phyloP scores from a whole-genome alignment of 2,888 invertebrate species.

The Anaspis maculata region DNA sequence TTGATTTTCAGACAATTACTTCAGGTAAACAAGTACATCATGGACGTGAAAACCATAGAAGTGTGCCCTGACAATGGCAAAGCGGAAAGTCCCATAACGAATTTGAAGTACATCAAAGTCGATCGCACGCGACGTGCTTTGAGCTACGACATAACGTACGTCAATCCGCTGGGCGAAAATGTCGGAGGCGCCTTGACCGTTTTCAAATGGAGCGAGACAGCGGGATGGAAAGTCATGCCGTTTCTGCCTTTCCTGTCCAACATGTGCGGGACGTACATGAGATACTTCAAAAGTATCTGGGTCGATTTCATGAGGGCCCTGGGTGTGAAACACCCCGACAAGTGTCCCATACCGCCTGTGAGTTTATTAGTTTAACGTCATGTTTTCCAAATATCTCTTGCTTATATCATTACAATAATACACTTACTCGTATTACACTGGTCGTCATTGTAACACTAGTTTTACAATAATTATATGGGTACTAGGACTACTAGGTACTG shows the following conservation, averaged over 20 bases:
- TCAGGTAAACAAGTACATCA: no score
- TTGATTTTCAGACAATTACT: no score
- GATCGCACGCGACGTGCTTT: slow-evolving; percentile 13
- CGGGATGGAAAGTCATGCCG: slow-evolving; percentile 15
- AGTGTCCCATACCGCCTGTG: slow-evolving; percentile 2
- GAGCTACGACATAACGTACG: slow-evolving; percentile 11
- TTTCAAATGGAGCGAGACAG: slow-evolving; percentile 11
- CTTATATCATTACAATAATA: no score
- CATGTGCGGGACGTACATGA: neutral
- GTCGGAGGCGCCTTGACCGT: slow-evolving; percentile 11
- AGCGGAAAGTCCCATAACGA: slow-evolving; percentile 7
- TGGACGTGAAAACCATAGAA: neutral
- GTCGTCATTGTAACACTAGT: no score
- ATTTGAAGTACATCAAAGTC: slow-evolving; percentile 6
- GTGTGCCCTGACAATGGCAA: slow-evolving; percentile 10
- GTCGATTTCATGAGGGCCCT: neutral
- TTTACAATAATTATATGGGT: no score
- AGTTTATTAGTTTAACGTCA: no score
- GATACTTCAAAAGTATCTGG: neutral
- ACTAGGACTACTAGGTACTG: no score
- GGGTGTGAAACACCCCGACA: neutral
- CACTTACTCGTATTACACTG: no score
- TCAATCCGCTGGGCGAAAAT: slow-evolving; percentile 14
- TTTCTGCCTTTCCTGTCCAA: slow-evolving; percentile 10
- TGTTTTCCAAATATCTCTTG: no score